These are phyloP conservation scores for Zosterops pallidus DNA, from an alignment of 2,113 vertebrate species.

Conservation along the genomic window DNA sequence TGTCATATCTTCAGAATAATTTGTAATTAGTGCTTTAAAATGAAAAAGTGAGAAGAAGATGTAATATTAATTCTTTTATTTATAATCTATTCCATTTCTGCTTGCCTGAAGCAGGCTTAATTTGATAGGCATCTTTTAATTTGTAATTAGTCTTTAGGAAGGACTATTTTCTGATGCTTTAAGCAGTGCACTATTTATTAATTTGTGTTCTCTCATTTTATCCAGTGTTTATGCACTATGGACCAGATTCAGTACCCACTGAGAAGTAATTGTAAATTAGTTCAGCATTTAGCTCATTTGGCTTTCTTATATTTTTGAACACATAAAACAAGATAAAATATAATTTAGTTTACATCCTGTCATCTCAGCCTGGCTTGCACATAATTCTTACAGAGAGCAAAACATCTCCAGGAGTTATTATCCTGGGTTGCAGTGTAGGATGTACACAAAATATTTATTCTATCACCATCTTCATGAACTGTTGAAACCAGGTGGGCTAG, in stretches of 20 bases:
- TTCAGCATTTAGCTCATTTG: neutral
- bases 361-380: neutral
- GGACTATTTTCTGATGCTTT: neutral
- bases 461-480: no score
- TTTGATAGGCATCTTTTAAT: slow-evolving; percentile 40
- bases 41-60: neutral
- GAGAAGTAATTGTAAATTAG: neutral
- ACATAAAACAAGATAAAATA: neutral
- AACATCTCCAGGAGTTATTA: neutral
- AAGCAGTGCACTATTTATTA: neutral
- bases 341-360: neutral
- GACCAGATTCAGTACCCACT: neutral
- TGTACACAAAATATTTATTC: no score
- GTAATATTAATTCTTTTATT: neutral
- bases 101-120: neutral
- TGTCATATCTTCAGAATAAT: neutral
- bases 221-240: neutral
- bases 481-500: no score
- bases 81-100: neutral
- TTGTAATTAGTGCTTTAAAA: slow-evolving; percentile 17
- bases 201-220: slow-evolving; percentile 10
- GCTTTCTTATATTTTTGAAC: neutral
- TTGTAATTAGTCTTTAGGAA: slow-evolving; percentile 29
- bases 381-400: neutral
- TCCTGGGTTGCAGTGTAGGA: no score